phyloP scores from a whole-genome alignment of 2,797 vertebrate species.

The Natrix natrix region DNA sequence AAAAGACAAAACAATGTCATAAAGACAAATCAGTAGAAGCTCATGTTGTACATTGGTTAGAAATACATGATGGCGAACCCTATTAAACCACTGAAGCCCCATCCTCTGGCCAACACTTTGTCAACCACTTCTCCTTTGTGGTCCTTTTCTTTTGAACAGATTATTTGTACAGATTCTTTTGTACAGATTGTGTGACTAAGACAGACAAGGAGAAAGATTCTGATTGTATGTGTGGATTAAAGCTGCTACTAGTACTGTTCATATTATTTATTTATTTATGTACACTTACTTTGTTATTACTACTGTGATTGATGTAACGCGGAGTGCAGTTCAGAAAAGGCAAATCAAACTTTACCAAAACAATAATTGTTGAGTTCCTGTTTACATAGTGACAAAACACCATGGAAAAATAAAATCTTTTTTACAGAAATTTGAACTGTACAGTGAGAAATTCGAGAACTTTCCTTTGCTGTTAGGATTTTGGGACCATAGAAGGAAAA shows the following conservation, averaged over 20 bases:
- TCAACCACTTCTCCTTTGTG: background rate
- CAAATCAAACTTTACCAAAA: background rate
- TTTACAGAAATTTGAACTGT: background rate
- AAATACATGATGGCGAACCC: background rate
- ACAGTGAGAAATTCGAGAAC: background rate
- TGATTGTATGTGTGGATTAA: background rate
- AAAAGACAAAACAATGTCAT: background rate
- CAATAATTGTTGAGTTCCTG: background rate
- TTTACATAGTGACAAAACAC: background rate
- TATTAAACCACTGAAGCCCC: background rate
- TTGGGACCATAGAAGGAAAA: background rate
- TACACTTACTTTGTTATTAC: background rate
- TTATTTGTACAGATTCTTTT: background rate
- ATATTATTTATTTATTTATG: background rate
- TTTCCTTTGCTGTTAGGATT: background rate
- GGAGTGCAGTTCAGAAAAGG: background rate
- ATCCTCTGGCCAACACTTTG: background rate
- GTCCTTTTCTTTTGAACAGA: background rate
- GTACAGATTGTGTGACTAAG: background rate
- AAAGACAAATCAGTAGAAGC: background rate
- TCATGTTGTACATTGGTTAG: background rate
- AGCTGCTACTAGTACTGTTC: background rate
- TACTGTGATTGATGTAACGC: background rate
- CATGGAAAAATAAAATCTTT: background rate
- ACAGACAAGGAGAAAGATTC: background rate